Base-by-base conservation (phyloP, 2,888 invertebrate species). In the Pycnomerus fuliginosus region DNA sequence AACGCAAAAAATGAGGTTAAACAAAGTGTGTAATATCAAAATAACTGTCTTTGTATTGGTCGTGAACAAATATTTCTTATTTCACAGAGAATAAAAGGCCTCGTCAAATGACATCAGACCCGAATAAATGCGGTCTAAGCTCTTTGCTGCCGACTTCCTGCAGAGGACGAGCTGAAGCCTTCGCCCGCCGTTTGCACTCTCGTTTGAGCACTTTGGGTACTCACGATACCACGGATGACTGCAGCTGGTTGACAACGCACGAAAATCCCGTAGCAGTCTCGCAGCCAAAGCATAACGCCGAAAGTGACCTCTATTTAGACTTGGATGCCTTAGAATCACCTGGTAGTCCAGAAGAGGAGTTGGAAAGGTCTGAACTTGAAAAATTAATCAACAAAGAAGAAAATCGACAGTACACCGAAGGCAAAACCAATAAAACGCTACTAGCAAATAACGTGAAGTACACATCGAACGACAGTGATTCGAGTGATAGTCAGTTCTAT, bases 81-180 rank as follows among this genome's bases (percentile, higher is more conserved):
- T 41, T 20, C 41, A 41, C n/a, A n/a, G n/a, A n/a, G n/a, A n/a
- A n/a, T n/a, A n/a, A n/a, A n/a, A n/a, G n/a, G n/a, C n/a, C n/a
- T n/a, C 23, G 32, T 29, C 53, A 46, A 50, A 65, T 64, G 65
- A 60, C 65, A 48, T 20, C 33, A 74, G 70, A 74, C 75, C 64
- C 80, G 40, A 60, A 65, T 22, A 67, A 80, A 76, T 83, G 84
- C 73, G 82, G 84, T 63, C 74, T 85, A 63, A 78, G 80, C 63
- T 82, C 84, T 56, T 74, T 85, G 57, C 74, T 85, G 74, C 83
- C 85, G 66, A 84, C 85, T 81, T 87, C 86, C 70, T 90, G 88
- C 69, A 80, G 87, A 45, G 85, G 85, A 44, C 80, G 86, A 40
- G 88, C 89, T 41, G 89, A 88, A 67, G 85, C 87, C 44, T 89